Conservation (phyloP, 2,888 invertebrate genomes). For the Eugnorisma glareosa region DNA sequence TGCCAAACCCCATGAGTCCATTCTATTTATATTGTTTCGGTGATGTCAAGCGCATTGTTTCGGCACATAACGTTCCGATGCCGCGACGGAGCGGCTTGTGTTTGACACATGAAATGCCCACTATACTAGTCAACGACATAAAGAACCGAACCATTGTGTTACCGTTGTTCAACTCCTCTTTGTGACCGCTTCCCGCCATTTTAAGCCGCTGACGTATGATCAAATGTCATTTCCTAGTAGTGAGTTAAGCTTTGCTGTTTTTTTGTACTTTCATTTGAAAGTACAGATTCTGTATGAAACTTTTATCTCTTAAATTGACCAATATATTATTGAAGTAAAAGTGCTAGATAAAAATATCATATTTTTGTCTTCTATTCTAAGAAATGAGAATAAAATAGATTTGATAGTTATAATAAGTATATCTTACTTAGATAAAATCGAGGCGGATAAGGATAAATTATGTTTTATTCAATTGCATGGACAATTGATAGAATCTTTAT, state of each 20-base stretch:
- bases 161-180: constrained; percentile 20
- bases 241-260: not conserved
- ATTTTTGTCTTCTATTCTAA: not conserved
- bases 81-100: constrained; percentile 34
- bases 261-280: not conserved
- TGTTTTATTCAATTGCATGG: not conserved
- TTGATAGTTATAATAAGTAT: not conserved
- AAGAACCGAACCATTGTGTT: constrained; percentile 40
- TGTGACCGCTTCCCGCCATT: constrained; percentile 28
- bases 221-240: constrained; percentile 8
- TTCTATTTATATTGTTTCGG: constrained; percentile 5
- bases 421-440: not conserved
- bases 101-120: constrained; percentile 53
- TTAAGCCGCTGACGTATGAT: constrained; percentile 5
- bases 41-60: constrained; percentile 11
- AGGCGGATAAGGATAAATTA: not conserved
- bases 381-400: too few species aligned
- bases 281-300: not conserved
- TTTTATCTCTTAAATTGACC: not conserved
- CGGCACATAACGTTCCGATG: constrained; percentile 1
- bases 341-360: not conserved
- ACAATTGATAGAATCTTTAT: not conserved
- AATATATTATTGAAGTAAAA: not conserved
- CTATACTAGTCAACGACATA: constrained; percentile 23
- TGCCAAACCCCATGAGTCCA: not conserved